These are phyloP conservation scores for Panthera leo DNA, from an alignment of 2,113 vertebrate species.

Conservation along the genomic window DNA sequence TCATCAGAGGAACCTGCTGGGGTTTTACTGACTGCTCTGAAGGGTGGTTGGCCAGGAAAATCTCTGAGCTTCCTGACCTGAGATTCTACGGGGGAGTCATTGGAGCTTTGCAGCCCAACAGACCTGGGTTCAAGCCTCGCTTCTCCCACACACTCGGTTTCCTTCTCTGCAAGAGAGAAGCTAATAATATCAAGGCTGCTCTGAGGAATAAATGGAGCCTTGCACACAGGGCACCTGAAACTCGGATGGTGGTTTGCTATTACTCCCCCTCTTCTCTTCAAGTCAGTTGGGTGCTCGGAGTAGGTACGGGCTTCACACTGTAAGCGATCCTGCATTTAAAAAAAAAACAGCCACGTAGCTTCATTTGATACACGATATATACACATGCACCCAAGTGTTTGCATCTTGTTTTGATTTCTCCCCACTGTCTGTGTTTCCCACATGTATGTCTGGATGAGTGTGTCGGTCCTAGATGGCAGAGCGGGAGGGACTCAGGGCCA, in stretches of 20 bases:
- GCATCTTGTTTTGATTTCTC: slow-evolving; percentile 19
- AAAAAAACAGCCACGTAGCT: neutral
- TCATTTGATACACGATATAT: neutral
- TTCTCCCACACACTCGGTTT: neutral
- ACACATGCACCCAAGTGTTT: neutral
- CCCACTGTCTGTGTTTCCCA: neutral
- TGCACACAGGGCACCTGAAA: neutral
- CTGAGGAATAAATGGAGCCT: neutral
- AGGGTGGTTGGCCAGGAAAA: neutral
- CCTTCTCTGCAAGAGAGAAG: neutral
- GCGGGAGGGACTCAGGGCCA: neutral
- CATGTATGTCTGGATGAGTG: neutral
- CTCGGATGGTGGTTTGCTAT: accelerated
- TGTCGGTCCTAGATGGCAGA: neutral
- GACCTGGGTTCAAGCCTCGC: neutral
- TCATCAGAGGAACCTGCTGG: neutral
- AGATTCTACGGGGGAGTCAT: neutral
- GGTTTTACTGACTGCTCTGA: neutral
- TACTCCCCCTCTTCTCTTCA: neutral
- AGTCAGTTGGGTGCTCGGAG: neutral
- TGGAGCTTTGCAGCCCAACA: neutral
- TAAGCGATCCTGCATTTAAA: neutral
- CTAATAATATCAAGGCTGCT: neutral
- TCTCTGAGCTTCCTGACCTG: neutral
- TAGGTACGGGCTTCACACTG: neutral